phyloP scores from a whole-genome alignment of 2,797 vertebrate species.

The Peromyscus melanophrys region DNA sequence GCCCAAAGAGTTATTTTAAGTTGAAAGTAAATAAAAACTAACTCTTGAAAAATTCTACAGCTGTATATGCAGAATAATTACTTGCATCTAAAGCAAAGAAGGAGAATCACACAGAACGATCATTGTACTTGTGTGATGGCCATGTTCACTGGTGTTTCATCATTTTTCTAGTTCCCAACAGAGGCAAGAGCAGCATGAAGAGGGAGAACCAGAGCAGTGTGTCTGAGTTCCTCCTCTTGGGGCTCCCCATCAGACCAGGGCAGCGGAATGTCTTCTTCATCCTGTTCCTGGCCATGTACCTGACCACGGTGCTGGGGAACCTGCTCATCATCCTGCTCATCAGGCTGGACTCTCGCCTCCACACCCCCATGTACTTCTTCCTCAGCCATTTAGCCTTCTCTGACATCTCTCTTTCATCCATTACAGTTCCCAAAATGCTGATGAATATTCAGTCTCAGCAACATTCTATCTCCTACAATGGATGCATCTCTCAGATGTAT shows the following conservation, averaged over 20 bases:
- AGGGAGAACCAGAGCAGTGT: neutral
- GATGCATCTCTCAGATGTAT: constrained; percentile 64
- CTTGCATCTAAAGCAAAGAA: neutral
- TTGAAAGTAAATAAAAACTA: neutral
- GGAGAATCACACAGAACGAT: neutral
- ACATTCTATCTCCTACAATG: constrained; percentile 1
- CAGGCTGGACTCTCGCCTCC: neutral
- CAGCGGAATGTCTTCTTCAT: neutral
- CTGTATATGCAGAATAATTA: neutral
- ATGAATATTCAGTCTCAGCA: neutral
- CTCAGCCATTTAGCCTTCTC: constrained; percentile 70
- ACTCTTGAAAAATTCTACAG: neutral
- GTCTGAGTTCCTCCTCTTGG: neutral
- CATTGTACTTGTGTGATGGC: neutral
- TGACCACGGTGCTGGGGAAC: too few relatives aligned
- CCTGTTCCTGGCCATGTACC: too few relatives aligned
- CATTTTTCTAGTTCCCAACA: neutral
- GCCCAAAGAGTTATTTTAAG: neutral
- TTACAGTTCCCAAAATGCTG: constrained; percentile 56
- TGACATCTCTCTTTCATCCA: constrained; percentile 60
- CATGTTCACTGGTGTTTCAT: neutral
- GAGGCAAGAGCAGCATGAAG: neutral
- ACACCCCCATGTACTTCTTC: constrained; percentile 80
- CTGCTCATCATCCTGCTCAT: too few relatives aligned
- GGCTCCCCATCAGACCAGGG: neutral